Conservation (phyloP, 2,113 vertebrate genomes). For the Takifugu bimaculatus region DNA sequence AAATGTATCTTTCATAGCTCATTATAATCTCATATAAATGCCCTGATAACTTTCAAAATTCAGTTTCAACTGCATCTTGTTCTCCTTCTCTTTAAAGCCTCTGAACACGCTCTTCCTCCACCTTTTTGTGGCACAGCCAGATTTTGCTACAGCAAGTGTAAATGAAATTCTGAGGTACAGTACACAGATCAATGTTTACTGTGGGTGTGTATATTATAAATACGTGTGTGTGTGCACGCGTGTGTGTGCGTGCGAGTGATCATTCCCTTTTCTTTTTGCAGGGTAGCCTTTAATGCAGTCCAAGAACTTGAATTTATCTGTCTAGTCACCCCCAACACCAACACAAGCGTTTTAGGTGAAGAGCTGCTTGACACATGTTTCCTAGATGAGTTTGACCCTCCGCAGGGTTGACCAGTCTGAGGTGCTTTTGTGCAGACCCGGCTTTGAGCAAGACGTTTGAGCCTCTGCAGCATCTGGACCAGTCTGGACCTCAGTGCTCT, state of each 20-base stretch:
- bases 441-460: slow-evolving; percentile 75
- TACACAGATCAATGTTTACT: slow-evolving; percentile 2
- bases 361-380: background rate
- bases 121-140: slow-evolving; percentile 81
- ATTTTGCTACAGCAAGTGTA: slow-evolving; percentile 62
- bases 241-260: too few species aligned
- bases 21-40: too few species aligned
- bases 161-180: slow-evolving; percentile 85
- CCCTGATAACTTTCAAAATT: background rate
- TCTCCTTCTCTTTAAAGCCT: slow-evolving; percentile 68
- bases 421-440: slow-evolving; percentile 59
- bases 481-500: slow-evolving; percentile 29
- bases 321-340: slow-evolving; percentile 72
- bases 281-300: slow-evolving; percentile 79
- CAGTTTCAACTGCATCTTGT: background rate
- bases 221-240: too few species aligned
- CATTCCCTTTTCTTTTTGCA: slow-evolving; percentile 38
- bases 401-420: too few species aligned
- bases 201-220: background rate
- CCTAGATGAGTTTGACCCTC: too few species aligned
- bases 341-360: slow-evolving; percentile 74
- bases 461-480: slow-evolving; percentile 51
- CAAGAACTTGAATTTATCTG: slow-evolving; percentile 83
- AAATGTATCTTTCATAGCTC: too few species aligned
- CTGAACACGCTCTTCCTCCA: slow-evolving; percentile 90